Evolutionary conservation across 1,140 invertebrate species (phyloP).

Genomic region (Rhagoletis zephyria): DNA sequence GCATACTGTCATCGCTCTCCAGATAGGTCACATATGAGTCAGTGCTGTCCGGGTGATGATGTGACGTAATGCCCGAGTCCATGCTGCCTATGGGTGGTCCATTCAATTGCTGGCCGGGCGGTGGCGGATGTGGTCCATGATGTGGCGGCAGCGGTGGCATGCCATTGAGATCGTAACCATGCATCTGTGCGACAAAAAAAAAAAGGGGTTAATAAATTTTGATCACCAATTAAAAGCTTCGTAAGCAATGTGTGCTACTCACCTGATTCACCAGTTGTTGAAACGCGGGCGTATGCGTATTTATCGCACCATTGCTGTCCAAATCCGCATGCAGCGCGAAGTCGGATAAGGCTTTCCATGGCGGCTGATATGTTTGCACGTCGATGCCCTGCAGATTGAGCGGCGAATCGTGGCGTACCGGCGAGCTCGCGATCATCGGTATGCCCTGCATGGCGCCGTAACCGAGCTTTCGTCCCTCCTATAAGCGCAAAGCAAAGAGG

Average conservation of each 20-base stretch:
- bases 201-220: neutral
- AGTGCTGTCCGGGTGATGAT: slow-evolving; percentile 83
- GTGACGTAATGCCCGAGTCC: slow-evolving; percentile 74
- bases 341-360: slow-evolving; percentile 96
- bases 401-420: slow-evolving; percentile 92
- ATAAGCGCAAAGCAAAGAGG: slow-evolving; percentile 21
- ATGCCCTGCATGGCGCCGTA: slow-evolving; percentile 95
- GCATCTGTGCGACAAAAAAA: slow-evolving; percentile 79
- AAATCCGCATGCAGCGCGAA: slow-evolving; percentile 95
- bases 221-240: neutral
- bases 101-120: slow-evolving; percentile 78
- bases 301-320: slow-evolving; percentile 82
- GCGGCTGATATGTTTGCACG: slow-evolving; percentile 96
- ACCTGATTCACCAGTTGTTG: slow-evolving; percentile 97
- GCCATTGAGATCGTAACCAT: slow-evolving; percentile 86
- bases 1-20: slow-evolving; percentile 87
- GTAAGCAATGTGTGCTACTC: slow-evolving; percentile 61
- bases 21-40: slow-evolving; percentile 92
- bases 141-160: slow-evolving; percentile 74
- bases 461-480: slow-evolving; percentile 93
- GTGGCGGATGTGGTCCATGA: slow-evolving; percentile 76
- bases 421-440: slow-evolving; percentile 95
- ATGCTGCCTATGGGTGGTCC: slow-evolving; percentile 71
- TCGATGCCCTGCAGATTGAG: slow-evolving; percentile 88
- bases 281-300: slow-evolving; percentile 90